Evolutionary conservation across 2,797 vertebrate genomes (phyloP).

Genomic region (Molossus alvarezi): DNA sequence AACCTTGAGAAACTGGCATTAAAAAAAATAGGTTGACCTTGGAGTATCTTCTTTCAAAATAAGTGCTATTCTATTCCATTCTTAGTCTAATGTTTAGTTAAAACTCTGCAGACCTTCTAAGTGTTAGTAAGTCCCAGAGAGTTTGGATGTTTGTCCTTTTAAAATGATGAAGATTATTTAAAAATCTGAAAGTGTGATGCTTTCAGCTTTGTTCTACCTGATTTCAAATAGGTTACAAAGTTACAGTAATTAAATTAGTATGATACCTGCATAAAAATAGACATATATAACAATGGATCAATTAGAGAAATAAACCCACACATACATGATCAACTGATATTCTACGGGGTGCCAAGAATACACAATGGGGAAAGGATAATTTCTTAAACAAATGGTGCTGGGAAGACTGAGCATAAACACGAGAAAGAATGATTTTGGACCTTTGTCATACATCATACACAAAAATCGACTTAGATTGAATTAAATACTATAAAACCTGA

Average conservation of each 20-base stretch:
- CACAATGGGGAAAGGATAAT: background rate
- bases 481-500: background rate
- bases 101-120: background rate
- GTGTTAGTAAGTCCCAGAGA: background rate
- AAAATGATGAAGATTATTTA: conserved; percentile 36
- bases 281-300: background rate
- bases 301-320: background rate
- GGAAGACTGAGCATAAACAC: background rate
- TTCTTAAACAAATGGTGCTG: background rate
- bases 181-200: background rate
- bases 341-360: background rate
- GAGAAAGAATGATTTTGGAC: background rate
- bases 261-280: background rate
- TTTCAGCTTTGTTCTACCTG: background rate
- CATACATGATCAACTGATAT: background rate
- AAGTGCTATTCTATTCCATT: background rate
- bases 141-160: background rate
- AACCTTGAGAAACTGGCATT: background rate
- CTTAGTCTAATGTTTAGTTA: background rate
- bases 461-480: background rate
- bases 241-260: background rate
- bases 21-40: background rate
- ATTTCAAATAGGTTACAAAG: background rate
- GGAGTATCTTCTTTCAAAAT: conserved; percentile 25
- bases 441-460: background rate